Percentiles rank a stretch among this genome's conserved stretches.
These are phyloP conservation scores for Myiagra hebetior DNA, from an alignment of 2,113 vertebrate species.

Conservation along the genomic window DNA sequence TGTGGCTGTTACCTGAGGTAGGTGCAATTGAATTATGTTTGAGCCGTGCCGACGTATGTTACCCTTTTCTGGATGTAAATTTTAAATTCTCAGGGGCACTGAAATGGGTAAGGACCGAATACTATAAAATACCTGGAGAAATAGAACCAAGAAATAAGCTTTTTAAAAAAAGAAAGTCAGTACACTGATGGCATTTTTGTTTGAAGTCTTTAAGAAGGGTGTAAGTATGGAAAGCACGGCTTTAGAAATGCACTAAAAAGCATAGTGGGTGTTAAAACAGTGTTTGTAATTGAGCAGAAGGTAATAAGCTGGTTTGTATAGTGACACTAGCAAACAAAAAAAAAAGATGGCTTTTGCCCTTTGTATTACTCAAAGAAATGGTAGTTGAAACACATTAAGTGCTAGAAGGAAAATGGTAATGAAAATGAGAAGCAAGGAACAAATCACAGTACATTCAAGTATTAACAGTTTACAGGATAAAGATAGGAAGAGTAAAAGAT, in stretches of 20 bases:
- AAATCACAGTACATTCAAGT: neutral
- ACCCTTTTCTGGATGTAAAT: neutral
- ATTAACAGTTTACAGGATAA: neutral
- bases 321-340: neutral
- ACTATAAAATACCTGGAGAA: neutral
- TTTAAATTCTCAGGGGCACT: neutral
- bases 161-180: neutral
- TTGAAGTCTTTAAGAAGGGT: neutral
- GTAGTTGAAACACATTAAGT: neutral
- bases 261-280: accelerated
- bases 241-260: neutral
- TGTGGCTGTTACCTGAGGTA: neutral
- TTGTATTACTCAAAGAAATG: neutral
- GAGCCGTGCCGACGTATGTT: neutral
- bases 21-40: neutral
- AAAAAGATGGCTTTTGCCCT: neutral
- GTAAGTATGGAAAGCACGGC: neutral
- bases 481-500: neutral
- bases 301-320: neutral
- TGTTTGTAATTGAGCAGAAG: neutral
- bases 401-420: neutral
- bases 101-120: neutral
- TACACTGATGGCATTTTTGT: neutral
- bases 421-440: neutral
- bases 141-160: neutral